Conservation (phyloP, 1,140 invertebrate genomes). For the Amyelois transitella region DNA sequence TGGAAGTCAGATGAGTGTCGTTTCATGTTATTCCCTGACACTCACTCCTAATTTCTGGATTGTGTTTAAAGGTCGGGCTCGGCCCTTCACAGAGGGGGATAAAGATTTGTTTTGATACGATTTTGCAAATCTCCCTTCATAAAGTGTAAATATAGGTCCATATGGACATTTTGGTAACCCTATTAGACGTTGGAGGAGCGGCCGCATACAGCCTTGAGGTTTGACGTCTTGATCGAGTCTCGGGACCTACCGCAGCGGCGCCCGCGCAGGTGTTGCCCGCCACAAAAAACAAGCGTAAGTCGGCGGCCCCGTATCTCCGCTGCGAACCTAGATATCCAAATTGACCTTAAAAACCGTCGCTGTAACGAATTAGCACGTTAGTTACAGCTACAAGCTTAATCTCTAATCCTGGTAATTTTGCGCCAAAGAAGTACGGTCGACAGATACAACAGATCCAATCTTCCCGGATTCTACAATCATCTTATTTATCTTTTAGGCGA, state of each 20-base stretch:
- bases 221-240: conserved; percentile 72
- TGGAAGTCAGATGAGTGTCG: too few relatives aligned
- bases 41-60: too few relatives aligned
- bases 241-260: conserved; percentile 68
- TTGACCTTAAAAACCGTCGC: conserved; percentile 27
- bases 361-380: neutral
- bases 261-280: conserved; percentile 60
- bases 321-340: conserved; percentile 35
- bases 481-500: too few relatives aligned
- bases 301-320: conserved; percentile 50
- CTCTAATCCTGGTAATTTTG: neutral
- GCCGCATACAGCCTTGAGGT: conserved; percentile 61
- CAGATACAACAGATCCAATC: too few relatives aligned
- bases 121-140: too few relatives aligned
- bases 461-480: too few relatives aligned
- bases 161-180: neutral
- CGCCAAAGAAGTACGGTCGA: too few relatives aligned
- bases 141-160: too few relatives aligned
- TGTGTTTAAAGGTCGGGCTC: too few relatives aligned
- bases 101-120: too few relatives aligned
- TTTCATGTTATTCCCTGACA: too few relatives aligned
- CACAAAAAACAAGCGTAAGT: conserved; percentile 66
- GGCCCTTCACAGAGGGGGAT: too few relatives aligned
- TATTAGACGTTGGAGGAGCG: conserved; percentile 37
- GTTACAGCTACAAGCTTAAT: neutral